These are phyloP conservation scores for Nothura maculosa DNA, from an alignment of 2,797 vertebrate genomes.

Conservation along the genomic window DNA sequence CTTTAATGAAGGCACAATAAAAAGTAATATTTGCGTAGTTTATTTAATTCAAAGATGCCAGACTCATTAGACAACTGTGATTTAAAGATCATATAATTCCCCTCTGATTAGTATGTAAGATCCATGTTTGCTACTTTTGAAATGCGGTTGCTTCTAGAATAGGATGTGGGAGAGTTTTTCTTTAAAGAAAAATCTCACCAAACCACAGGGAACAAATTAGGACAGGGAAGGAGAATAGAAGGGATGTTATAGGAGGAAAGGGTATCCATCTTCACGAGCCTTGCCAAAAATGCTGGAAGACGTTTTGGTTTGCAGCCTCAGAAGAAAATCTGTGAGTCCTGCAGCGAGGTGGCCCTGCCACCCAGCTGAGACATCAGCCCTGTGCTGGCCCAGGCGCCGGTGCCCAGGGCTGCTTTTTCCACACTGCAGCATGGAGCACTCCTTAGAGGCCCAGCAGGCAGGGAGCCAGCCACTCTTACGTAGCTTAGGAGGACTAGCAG, in stretches of 20 bases:
- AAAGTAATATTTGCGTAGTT: constrained; percentile 48
- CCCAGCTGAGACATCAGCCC: background rate
- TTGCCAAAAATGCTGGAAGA: background rate
- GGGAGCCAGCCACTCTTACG: background rate
- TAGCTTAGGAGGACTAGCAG: background rate
- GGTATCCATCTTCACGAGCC: background rate
- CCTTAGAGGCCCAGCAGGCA: accelerated
- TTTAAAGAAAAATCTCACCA: background rate
- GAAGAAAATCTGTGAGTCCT: background rate
- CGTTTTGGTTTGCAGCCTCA: background rate
- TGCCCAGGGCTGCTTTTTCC: background rate
- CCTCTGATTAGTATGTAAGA: background rate
- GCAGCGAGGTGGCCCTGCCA: background rate
- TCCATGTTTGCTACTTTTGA: background rate
- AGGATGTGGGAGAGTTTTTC: background rate
- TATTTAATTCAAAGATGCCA: constrained; percentile 49
- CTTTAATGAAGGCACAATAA: constrained; percentile 51
- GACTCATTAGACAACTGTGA: background rate
- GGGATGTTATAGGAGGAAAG: background rate
- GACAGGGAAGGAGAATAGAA: background rate
- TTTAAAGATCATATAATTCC: background rate
- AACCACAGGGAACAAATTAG: background rate
- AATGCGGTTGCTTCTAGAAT: background rate
- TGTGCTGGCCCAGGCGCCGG: background rate
- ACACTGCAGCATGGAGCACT: background rate